These are phyloP conservation scores for Aphelenchoides fujianensis DNA, from an alignment of 1,140 invertebrate genomes.

Conservation along the genomic window DNA sequence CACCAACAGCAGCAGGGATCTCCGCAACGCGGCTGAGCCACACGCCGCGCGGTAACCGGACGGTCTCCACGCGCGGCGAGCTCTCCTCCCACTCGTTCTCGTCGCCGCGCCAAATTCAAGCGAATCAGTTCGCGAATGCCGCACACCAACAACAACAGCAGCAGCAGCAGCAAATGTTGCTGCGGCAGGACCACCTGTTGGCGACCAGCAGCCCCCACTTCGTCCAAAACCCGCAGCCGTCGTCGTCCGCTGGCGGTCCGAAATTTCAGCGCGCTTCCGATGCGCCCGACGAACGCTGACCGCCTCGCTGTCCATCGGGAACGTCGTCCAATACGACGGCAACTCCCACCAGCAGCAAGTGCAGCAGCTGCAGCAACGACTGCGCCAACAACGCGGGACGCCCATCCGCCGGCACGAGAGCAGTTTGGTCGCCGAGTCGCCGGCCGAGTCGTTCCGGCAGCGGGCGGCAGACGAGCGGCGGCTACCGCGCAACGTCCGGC, in stretches of 20 bases:
- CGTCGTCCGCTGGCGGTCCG: neutral
- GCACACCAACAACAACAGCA: no score
- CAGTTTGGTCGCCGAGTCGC: neutral
- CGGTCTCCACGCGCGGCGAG: conserved; percentile 17
- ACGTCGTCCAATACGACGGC: neutral
- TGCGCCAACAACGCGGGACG: neutral
- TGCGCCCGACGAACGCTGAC: conserved; percentile 1
- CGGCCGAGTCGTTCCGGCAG: neutral
- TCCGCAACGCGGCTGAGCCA: conserved; percentile 21
- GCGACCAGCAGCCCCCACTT: neutral
- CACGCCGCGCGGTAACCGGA: conserved; percentile 16
- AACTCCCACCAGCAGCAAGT: neutral
- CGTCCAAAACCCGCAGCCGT: neutral
- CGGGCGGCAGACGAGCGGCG: neutral
- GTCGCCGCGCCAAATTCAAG: conserved; percentile 4
- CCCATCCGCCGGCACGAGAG: neutral
- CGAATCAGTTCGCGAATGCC: neutral
- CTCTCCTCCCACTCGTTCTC: conserved; percentile 25
- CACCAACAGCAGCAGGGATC: no score
- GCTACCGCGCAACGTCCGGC: neutral
- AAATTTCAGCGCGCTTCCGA: neutral
- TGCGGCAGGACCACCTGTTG: conserved; percentile 2
- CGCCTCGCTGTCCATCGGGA: conserved; percentile 12
- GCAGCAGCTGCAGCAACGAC: neutral
- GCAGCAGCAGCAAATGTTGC: conserved; percentile 3